Conservation (phyloP, 2,888 invertebrate genomes). For the Melanargia galathea region DNA sequence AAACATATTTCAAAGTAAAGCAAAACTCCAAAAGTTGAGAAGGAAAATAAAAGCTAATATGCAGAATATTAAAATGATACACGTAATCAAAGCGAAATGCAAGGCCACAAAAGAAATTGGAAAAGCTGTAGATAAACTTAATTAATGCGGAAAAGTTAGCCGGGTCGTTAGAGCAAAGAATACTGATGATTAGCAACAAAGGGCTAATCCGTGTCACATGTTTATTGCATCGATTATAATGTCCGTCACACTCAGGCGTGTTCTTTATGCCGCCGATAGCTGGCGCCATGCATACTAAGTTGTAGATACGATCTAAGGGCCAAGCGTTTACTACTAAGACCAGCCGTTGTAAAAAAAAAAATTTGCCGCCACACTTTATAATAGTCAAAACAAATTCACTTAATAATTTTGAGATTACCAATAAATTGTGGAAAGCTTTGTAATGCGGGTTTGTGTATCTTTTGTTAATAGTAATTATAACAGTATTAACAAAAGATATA, state of each 20-base stretch:
- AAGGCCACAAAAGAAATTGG: not conserved
- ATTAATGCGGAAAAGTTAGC: slow-evolving; percentile 20
- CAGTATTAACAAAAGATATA: too few species aligned
- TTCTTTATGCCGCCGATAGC: slow-evolving; percentile 67
- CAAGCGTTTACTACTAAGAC: slow-evolving; percentile 31
- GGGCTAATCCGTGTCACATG: slow-evolving; percentile 56
- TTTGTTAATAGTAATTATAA: too few species aligned
- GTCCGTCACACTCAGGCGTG: slow-evolving; percentile 67
- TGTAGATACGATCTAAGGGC: slow-evolving; percentile 66
- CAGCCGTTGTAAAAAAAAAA: slow-evolving; percentile 17
- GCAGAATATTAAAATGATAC: too few species aligned
- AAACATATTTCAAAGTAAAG: too few species aligned
- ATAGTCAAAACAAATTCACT: not conserved
- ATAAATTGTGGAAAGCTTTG: too few species aligned
- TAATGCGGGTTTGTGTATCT: too few species aligned
- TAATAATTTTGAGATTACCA: too few species aligned
- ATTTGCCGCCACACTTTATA: slow-evolving; percentile 4
- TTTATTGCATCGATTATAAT: slow-evolving; percentile 58
- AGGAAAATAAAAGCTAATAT: too few species aligned
- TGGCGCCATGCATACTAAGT: slow-evolving; percentile 65
- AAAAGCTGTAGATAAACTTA: slow-evolving; percentile 4
- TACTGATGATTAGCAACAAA: slow-evolving; percentile 49
- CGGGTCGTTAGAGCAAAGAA: slow-evolving; percentile 30
- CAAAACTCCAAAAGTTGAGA: too few species aligned
- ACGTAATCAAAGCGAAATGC: too few species aligned